Evolutionary conservation across 2,888 invertebrate genomes (phyloP).

Genomic region (Muschampia plurimacula): DNA sequence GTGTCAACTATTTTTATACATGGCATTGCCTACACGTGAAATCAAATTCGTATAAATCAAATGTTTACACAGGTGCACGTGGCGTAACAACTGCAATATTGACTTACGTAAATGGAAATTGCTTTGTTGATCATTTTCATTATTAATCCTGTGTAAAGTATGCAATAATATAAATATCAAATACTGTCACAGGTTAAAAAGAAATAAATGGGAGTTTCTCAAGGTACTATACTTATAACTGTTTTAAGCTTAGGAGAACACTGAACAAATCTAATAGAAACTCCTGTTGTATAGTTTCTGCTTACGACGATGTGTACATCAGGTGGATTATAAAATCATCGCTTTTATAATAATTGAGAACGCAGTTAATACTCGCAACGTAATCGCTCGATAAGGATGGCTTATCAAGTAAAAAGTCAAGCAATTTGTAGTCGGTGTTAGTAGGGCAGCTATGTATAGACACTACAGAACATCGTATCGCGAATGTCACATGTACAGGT

Average conservation of each 20-base stretch:
- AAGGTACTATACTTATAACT: background rate
- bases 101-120: conserved; percentile 50
- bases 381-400: conserved; percentile 44
- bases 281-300: background rate
- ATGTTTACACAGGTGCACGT: conserved; percentile 73
- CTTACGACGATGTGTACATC: background rate
- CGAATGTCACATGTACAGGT: conserved; percentile 53
- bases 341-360: background rate
- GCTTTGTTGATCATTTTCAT: conserved; percentile 24
- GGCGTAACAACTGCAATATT: conserved; percentile 66
- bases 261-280: background rate
- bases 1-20: conserved; percentile 78
- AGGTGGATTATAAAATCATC: background rate
- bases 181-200: background rate
- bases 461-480: conserved; percentile 36
- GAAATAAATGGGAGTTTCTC: background rate
- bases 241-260: background rate
- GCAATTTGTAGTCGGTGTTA: conserved; percentile 67
- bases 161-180: background rate
- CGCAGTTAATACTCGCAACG: conserved; percentile 11
- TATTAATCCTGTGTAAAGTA: conserved; percentile 22
- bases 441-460: conserved; percentile 57
- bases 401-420: conserved; percentile 70
- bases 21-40: conserved; percentile 68
- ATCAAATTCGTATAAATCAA: conserved; percentile 49